Conservation (phyloP, 92 coral and sea anemone species). For the Blastomussa wellsi region DNA sequence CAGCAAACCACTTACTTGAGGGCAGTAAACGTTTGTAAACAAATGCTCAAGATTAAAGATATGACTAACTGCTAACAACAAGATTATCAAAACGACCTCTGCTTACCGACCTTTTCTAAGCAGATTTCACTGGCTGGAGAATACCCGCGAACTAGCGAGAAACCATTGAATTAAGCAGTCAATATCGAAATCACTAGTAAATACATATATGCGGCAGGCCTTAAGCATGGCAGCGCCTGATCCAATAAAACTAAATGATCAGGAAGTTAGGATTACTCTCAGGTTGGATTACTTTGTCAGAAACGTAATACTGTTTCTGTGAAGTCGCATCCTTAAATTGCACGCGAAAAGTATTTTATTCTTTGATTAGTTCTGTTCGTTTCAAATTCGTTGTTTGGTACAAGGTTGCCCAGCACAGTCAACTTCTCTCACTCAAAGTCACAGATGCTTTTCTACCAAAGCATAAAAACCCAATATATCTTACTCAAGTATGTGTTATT, state of each 20-base stretch:
- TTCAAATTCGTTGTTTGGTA: neutral
- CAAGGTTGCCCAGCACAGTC: neutral
- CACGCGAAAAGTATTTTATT: slow-evolving; percentile 35
- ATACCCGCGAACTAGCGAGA: neutral
- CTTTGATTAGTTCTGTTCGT: too few relatives aligned
- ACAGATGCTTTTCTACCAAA: neutral
- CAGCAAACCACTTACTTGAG: slow-evolving; percentile 34
- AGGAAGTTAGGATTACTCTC: slow-evolving; percentile 41
- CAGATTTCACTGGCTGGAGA: neutral
- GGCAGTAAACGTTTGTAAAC: slow-evolving; percentile 47
- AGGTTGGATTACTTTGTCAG: slow-evolving; percentile 35
- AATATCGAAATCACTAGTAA: neutral
- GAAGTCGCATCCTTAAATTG: neutral
- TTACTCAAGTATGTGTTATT: slow-evolving; percentile 29
- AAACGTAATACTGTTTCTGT: slow-evolving; percentile 15
- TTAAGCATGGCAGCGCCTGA: slow-evolving; percentile 19
- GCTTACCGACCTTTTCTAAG: neutral
- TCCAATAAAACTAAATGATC: slow-evolving; percentile 39
- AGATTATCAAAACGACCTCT: slow-evolving; percentile 16
- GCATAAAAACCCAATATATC: slow-evolving; percentile 5
- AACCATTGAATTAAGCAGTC: neutral
- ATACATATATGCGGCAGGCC: neutral
- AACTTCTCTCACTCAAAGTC: neutral
- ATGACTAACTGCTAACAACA: slow-evolving; percentile 33
- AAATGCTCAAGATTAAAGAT: slow-evolving; percentile 29